phyloP scores from a whole-genome alignment of 2,797 vertebrate genomes.

The Synanceia verrucosa region DNA sequence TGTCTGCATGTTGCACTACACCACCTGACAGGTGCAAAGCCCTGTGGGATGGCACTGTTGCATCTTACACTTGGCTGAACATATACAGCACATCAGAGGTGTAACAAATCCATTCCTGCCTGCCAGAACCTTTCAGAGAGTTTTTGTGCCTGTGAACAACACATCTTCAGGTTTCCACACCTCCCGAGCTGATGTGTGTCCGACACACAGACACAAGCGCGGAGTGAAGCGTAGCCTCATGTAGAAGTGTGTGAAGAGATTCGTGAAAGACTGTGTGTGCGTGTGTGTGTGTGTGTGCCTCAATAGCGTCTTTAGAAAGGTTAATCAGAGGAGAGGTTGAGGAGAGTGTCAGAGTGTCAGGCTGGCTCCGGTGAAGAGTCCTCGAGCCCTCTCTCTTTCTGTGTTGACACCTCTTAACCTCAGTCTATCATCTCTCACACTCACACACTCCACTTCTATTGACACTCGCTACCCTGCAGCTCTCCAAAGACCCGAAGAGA shows the following conservation, averaged over 20 bases:
- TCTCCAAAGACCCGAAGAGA: slow-evolving; percentile 76
- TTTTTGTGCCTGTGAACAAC: slow-evolving; percentile 73
- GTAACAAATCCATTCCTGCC: slow-evolving; percentile 80
- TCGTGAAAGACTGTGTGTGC: not conserved
- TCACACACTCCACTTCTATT: slow-evolving; percentile 77
- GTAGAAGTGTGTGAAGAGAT: slow-evolving; percentile 26
- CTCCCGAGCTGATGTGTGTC: slow-evolving; percentile 65
- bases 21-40: slow-evolving; percentile 67
- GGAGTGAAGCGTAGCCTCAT: slow-evolving; percentile 51
- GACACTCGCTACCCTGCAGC: slow-evolving; percentile 75
- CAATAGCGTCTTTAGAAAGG: slow-evolving; percentile 75
- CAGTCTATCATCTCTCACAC: slow-evolving; percentile 81
- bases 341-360: slow-evolving; percentile 74
- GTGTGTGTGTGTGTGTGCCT: slow-evolving; percentile 44
- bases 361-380: slow-evolving; percentile 75
- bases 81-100: slow-evolving; percentile 80
- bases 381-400: slow-evolving; percentile 76
- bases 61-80: slow-evolving; percentile 74
- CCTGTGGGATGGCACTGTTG: slow-evolving; percentile 70
- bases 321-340: slow-evolving; percentile 81
- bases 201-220: slow-evolving; percentile 43
- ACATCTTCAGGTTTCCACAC: slow-evolving; percentile 78
- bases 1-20: slow-evolving; percentile 50
- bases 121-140: slow-evolving; percentile 76
- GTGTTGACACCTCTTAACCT: slow-evolving; percentile 86